Base-by-base conservation (phyloP, 1,140 invertebrate genomes). In the Eueides isabella region DNA sequence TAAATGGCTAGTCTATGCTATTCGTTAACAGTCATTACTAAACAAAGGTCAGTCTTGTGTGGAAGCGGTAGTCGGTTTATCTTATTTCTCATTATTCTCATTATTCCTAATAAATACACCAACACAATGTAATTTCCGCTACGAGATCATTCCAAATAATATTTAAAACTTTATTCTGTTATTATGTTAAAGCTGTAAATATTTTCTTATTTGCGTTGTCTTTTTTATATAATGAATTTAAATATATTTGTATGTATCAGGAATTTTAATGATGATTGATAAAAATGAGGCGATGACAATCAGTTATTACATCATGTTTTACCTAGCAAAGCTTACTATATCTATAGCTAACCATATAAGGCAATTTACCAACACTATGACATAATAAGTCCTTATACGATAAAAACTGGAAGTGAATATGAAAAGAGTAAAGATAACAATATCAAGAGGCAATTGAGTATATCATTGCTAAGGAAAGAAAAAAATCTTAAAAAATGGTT, bases 21-120 rank as follows among this genome's bases (percentile, higher is more conserved):
- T 19, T 23, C 23, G 48, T 48, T 5, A n/a, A n/a, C 41, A 48
- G 41, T 48, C 23, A 23, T 75, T 74, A 78, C 68, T 64, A 65
- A 80, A 92, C 88, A 92, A 89, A 81, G 87, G 65, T 75, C 77
- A 75, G 82, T 79, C 85, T 84, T 92, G 85, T 92, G 30, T 68
- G 63, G 67, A 68, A 87, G 87, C 87, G 88, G 86, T 79, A 88
- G 84, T 85, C 31, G 67, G 67, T 84, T 89, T 92, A 90, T 92
- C 86, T 85, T 76, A 79, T 72, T 81, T 90, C 86, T 85, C 76
- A 80, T 67, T 81, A 83, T 81, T 90, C 86, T 85, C 76, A 80
- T 67, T 81, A 83, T 84, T 89, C 86, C 84, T 87, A 85, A 86
- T 84, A 80, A 90, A 87, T 83, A 79, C 79, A 84, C 75, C 78